Evolutionary conservation across 2,113 vertebrate genomes (phyloP), one percentile per base, ranked within the genome.

Genomic region (Saccopteryx leptura): DNA sequence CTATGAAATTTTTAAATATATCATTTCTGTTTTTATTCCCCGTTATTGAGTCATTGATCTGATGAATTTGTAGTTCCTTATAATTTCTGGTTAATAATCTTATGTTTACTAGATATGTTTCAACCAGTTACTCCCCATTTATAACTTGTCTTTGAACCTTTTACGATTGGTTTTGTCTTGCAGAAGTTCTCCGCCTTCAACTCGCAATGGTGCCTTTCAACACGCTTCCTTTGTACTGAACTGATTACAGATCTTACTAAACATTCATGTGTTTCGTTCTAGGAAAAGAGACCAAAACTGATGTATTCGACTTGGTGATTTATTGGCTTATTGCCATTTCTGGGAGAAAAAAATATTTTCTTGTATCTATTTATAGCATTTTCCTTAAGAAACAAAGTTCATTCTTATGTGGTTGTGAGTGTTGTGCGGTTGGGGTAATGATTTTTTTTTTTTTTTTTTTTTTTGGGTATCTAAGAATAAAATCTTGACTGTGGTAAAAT

Each of bases 401-500:
- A 63, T 94, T 96, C 93, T 94, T 88, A 86, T 94, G 81, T 93
- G 56, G 26, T 75, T n/a, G 4, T 93, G 89, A 93, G 26, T 93
- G 58, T 46, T 90, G 48, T 82, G 66, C 54, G 58, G 46, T 79
- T 15, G 26, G 69, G 46, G 52, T 88, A 87, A 96, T 83, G 94
- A 94, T 89, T 94, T 96, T 96, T 97, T 95, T 88, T 89, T 39
- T 39, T 39, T 39, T 39, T 39, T 39, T 39, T 39, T 39, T 39
- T 39, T 39, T 39, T 39, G 2, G 28, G 74, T 96, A 91, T 93
- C 85, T 94, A 65, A 92, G 90, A 95, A 94, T 97, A 95, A 96
- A 97, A 96, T 75, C n/a, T 96, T 91, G 95, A 92, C 88, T 65
- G 26, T 75, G 80, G 80, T 85, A 81, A 93, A 95, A 96, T 87